phyloP scores from a whole-genome alignment of 1,140 invertebrate genomes.

The Ruditapes philippinarum region DNA sequence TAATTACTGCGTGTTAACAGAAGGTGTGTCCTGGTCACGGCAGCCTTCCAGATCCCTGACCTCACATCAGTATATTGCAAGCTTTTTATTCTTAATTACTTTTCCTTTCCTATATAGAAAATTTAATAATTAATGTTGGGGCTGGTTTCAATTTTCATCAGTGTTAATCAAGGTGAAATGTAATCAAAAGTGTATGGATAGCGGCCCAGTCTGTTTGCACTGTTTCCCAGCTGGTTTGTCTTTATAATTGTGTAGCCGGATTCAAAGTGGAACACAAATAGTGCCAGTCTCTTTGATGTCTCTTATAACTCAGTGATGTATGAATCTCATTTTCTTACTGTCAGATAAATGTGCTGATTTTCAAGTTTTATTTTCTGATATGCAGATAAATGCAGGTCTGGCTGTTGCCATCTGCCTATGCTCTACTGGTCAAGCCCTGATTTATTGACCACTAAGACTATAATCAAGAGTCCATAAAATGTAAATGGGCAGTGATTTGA shows the following conservation, averaged over 20 bases:
- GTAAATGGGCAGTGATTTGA: slow-evolving; percentile 47
- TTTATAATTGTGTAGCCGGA: not conserved
- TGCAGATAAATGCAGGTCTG: slow-evolving; percentile 42
- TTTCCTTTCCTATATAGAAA: no score
- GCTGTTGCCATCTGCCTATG: slow-evolving; percentile 6
- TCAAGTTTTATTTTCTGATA: slow-evolving; percentile 23
- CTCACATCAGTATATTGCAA: no score
- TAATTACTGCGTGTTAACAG: no score
- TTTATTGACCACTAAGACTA: slow-evolving; percentile 33
- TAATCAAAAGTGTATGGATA: not conserved
- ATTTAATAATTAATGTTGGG: not conserved
- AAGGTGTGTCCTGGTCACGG: no score
- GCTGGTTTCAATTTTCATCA: slow-evolving; percentile 8
- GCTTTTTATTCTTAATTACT: no score
- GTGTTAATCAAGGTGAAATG: not conserved
- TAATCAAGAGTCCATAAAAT: slow-evolving; percentile 47
- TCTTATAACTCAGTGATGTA: slow-evolving; percentile 5
- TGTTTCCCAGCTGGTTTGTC: not conserved
- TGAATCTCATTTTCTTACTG: slow-evolving; percentile 27
- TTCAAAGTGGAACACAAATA: not conserved
- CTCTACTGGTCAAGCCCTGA: slow-evolving; percentile 1
- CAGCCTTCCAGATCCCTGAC: no score
- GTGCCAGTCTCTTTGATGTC: not conserved
- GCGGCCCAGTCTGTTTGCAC: not conserved
- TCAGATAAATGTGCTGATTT: slow-evolving; percentile 35